Conservation (phyloP, 2,797 vertebrate species). For the Taeniopygia guttata region DNA sequence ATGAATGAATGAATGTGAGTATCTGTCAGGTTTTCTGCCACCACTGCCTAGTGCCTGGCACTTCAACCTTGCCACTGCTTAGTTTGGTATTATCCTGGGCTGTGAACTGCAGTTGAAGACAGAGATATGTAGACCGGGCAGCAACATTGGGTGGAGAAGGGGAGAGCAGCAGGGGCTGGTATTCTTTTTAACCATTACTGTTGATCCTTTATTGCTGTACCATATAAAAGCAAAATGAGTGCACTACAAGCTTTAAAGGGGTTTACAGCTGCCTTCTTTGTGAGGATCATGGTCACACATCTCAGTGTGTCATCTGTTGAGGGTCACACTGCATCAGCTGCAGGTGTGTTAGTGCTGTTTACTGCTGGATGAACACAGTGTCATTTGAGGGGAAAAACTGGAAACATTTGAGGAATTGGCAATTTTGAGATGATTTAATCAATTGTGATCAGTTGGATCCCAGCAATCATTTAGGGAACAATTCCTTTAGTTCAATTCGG, state of each 20-base stretch:
- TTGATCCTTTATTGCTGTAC: not conserved
- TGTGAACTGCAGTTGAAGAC: not conserved
- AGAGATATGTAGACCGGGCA: not conserved
- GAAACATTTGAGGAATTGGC: not conserved
- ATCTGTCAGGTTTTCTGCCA: not conserved
- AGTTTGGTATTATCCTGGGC: not conserved
- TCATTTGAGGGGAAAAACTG: not conserved
- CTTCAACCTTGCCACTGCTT: not conserved
- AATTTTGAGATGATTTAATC: not conserved
- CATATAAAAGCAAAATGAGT: not conserved
- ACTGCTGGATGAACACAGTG: not conserved
- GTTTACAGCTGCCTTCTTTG: not conserved
- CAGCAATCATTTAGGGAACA: not conserved
- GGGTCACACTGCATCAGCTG: not conserved
- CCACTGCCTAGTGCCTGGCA: not conserved
- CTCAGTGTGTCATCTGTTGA: not conserved
- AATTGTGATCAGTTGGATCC: not conserved
- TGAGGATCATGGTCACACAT: not conserved
- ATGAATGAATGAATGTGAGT: not conserved
- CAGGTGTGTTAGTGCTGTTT: not conserved
- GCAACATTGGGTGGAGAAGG: not conserved
- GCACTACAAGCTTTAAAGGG: not conserved
- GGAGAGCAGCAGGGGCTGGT: not conserved
- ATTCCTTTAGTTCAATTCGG: not conserved
- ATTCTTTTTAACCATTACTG: not conserved